Base-by-base conservation (phyloP, 2,888 invertebrate genomes). In the Platerodrilus igneus region DNA sequence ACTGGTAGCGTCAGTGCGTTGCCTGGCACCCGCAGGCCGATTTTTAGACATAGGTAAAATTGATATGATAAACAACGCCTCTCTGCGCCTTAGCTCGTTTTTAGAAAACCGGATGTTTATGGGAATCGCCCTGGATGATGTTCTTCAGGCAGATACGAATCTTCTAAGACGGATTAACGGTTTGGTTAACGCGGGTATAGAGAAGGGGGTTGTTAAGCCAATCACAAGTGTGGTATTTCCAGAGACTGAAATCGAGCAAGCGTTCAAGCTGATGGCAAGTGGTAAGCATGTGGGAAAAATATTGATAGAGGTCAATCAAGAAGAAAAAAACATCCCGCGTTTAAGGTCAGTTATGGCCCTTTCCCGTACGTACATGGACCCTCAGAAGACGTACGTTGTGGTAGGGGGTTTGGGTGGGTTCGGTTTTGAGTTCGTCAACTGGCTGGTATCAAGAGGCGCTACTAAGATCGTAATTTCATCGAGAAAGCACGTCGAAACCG, bases 251-350 rank as follows among this genome's bases (percentile, higher is more conserved):
- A 79, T 92, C 14, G 96, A 97, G 68, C 84, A 87, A 62, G 93
- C 94, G 2, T 95, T 94, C 77, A 75, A 84, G 50, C 93, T 78
- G 70, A 96, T 97, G 93, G 95, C 95, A n/a, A 85, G 91, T 4
- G 97, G 97, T 46, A 92, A 90, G 66, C 97, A 97, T 70, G 92
- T 96, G 58, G 96, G 97, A 55, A 97, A 97, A 76, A 96, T 96
- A 32, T 68, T 95, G 32, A 69, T 97, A 51, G 87, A 92, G 69
- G 83, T 95, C 39, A 78, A 89, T 45, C 81, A 86, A 18, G 93
- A 93, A 68, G 90, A 90, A 64, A 53, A 70, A 1, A 62, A 68
- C 26, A 67, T 69, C 52, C 74, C 80, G 2, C 56, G 68, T 19
- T 47, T 70, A 11, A 80, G 79, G 55, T 72, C 80, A 3, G 78